phyloP scores from a whole-genome alignment of 2,113 vertebrate genomes.

The Calcarius ornatus region DNA sequence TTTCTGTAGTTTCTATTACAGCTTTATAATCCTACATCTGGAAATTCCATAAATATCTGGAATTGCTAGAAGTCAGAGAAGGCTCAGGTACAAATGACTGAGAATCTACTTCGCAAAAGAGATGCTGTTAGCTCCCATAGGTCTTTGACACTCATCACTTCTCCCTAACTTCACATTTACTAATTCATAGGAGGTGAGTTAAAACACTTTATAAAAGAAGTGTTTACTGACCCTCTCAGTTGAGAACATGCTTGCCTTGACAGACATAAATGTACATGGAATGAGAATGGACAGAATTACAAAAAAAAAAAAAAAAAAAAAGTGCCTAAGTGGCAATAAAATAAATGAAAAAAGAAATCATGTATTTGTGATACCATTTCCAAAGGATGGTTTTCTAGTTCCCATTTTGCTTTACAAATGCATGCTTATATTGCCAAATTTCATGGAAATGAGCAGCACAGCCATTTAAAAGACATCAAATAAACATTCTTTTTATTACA shows the following conservation, averaged over 20 bases:
- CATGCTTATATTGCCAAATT: constrained; percentile 57
- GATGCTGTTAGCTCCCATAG: not conserved
- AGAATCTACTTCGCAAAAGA: not conserved
- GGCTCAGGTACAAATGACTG: not conserved
- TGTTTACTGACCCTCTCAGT: not conserved
- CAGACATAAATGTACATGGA: not conserved
- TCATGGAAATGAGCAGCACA: constrained; percentile 61
- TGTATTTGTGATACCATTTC: constrained; percentile 48
- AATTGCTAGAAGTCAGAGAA: not conserved
- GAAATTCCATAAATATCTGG: not conserved
- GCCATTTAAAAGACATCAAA: constrained; percentile 70
- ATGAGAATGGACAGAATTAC: not conserved
- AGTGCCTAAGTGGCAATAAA: constrained; percentile 16
- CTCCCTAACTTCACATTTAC: not conserved
- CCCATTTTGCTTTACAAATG: constrained; percentile 61
- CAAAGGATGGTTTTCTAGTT: constrained; percentile 22
- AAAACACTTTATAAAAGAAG: not conserved
- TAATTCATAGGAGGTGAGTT: not conserved
- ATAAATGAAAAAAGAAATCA: constrained; percentile 20
- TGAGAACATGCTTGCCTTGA: not conserved
- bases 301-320: not conserved
- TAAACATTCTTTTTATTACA: constrained; percentile 68
- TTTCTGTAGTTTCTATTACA: not conserved
- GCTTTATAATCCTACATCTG: not conserved
- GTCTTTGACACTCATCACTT: not conserved